Evolutionary conservation across 2,113 vertebrate species (phyloP).

Genomic region (Camelus bactrianus): DNA sequence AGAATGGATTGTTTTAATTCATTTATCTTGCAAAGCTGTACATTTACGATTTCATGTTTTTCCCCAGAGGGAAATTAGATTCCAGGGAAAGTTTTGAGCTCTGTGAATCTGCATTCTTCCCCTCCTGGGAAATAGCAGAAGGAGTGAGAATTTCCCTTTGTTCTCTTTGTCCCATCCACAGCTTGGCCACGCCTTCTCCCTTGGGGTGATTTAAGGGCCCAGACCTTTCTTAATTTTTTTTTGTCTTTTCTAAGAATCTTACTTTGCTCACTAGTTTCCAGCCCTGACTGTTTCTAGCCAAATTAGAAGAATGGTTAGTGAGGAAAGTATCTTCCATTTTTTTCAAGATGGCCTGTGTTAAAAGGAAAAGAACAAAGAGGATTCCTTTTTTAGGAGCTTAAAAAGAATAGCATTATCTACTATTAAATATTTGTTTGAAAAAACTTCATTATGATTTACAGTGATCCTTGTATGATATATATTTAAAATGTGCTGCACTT

Average conservation of each 20-base stretch:
- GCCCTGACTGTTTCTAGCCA: neutral
- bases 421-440: conserved; percentile 33
- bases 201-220: neutral
- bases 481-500: neutral
- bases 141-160: neutral
- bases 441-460: neutral
- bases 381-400: neutral
- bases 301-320: neutral
- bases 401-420: neutral
- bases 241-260: neutral
- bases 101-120: neutral
- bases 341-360: neutral
- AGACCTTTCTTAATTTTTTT: neutral
- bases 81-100: conserved; percentile 3
- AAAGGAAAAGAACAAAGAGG: conserved; percentile 16
- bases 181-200: neutral
- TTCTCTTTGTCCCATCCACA: neutral
- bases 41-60: neutral
- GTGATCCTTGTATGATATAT: neutral
- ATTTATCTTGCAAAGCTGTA: neutral
- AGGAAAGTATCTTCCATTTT: neutral
- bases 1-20: neutral
- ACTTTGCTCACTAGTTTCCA: neutral
- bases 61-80: neutral
- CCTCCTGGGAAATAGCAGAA: neutral